Conservation (phyloP, 1,140 invertebrate species). For the Drosophila baimaii region DNA sequence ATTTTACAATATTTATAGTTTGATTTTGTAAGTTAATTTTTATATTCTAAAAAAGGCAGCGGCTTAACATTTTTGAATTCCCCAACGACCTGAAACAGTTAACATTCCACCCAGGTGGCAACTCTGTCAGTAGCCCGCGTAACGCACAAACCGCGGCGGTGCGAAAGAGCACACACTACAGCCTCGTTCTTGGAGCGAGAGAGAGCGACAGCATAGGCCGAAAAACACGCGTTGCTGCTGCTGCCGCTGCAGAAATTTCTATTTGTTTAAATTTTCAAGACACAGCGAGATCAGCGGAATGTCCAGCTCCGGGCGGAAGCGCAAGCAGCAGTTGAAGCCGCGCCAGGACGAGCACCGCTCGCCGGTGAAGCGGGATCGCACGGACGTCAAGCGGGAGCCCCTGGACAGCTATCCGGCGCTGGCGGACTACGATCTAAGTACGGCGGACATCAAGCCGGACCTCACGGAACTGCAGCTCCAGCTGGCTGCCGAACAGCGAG, state of each 20-base stretch:
- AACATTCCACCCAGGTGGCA: conserved; percentile 50
- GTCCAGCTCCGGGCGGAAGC: conserved; percentile 65
- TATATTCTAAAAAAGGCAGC: too few species aligned
- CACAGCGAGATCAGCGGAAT: conserved; percentile 21
- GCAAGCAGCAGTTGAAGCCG: conserved; percentile 68
- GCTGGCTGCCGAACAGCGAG: conserved; percentile 36
- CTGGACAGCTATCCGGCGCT: conserved; percentile 47
- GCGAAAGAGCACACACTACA: conserved; percentile 72
- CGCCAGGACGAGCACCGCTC: conserved; percentile 66
- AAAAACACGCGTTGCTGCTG: conserved; percentile 65
- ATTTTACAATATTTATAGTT: not conserved
- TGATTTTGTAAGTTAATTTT: too few species aligned
- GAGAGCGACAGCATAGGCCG: conserved; percentile 40
- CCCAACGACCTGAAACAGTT: conserved; percentile 7
- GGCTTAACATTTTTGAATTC: conserved; percentile 5
- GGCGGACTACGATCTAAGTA: conserved; percentile 62
- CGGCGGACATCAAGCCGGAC: conserved; percentile 64
- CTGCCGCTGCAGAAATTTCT: conserved; percentile 42
- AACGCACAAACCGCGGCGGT: conserved; percentile 22
- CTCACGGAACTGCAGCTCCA: conserved; percentile 66
- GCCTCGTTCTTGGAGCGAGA: conserved; percentile 44
- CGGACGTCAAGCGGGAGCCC: conserved; percentile 47
- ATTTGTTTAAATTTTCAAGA: conserved; percentile 11
- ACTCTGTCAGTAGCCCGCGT: conserved; percentile 51
- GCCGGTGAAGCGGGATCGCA: conserved; percentile 59